Base-by-base conservation (phyloP, 2,113 vertebrate species). In the Triplophysa tibetana region DNA sequence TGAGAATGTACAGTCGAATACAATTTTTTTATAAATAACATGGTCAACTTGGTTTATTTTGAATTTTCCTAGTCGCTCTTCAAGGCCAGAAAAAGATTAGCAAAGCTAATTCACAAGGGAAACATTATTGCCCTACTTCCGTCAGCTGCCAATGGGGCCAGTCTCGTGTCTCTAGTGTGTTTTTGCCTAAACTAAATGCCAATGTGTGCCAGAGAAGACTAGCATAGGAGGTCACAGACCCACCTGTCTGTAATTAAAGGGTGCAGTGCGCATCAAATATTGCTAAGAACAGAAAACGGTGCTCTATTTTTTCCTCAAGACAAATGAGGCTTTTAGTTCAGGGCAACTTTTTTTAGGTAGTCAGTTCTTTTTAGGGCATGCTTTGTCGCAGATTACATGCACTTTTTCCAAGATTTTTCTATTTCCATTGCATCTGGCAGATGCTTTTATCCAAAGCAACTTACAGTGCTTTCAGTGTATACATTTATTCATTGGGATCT, bases 111-210 rank as follows among this genome's bases (percentile, higher is more conserved):
- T 17, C 8, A 7, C 23, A 26, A 62, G 14, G 41, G 60, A 50
- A 50, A 78, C 54, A 72, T 67, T 72, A 82, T 23, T 74, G 91
- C 81, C 90, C 89, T 90, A 91, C 86, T 92, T 91, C 79, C 82
- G 79, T 73, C 82, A 81, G 82, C 50, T 74, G 75, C 74, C 65
- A 56, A 81, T 78, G 82, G 29, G 70, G 77, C 84, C 80, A 83
- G 85, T 84, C 63, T 77, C 84, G 84, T 75, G 50, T 78, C 91
- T 85, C 88, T 77, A 80, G 85, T 85, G 86, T 80, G 87, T 68
- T 77, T 87, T 87, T 87, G 83, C 87, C 88, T 88, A 86, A 87
- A 89, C 81, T 24, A 80, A 85, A 85, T 66, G 58, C 23, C 58
- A 45, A 26, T 60, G 24, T 70, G 52, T 62, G 43, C 78, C 67